A percentile compares a stretch with the other conserved stretches of the same genome.
phyloP scores from a whole-genome alignment of 2,797 vertebrate species.

The Hippopotamyrus pictus region DNA sequence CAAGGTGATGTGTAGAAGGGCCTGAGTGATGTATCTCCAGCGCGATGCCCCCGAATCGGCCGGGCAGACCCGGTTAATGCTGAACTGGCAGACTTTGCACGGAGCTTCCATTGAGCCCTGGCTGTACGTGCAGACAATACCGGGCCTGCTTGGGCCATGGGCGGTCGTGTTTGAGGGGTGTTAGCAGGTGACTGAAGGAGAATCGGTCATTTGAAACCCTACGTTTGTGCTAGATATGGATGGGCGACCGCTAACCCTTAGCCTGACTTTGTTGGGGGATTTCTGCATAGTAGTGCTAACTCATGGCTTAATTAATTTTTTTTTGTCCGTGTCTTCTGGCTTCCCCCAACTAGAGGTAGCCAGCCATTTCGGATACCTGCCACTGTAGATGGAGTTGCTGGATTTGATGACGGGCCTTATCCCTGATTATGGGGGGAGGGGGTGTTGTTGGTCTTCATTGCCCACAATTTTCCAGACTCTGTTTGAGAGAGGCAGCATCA shows the following conservation, averaged over 20 bases:
- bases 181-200: neutral
- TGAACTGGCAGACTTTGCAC: neutral
- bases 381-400: neutral
- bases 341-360: neutral
- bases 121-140: neutral
- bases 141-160: neutral
- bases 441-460: neutral
- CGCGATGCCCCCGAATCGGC: neutral
- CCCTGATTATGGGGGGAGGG: neutral
- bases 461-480: neutral
- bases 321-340: neutral
- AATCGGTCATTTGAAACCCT: neutral
- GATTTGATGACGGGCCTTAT: neutral
- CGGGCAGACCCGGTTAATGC: neutral
- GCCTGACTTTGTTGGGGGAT: neutral
- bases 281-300: neutral
- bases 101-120: neutral
- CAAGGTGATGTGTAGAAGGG: neutral
- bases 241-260: neutral
- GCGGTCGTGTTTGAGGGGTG: neutral
- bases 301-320: neutral
- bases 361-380: neutral
- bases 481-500: neutral
- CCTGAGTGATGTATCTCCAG: neutral
- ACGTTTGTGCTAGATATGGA: neutral